Percentiles rank a stretch among this genome's conserved stretches.
Evolutionary conservation across 2,797 vertebrate species (phyloP).

Genomic region (Danio jaintianensis): DNA sequence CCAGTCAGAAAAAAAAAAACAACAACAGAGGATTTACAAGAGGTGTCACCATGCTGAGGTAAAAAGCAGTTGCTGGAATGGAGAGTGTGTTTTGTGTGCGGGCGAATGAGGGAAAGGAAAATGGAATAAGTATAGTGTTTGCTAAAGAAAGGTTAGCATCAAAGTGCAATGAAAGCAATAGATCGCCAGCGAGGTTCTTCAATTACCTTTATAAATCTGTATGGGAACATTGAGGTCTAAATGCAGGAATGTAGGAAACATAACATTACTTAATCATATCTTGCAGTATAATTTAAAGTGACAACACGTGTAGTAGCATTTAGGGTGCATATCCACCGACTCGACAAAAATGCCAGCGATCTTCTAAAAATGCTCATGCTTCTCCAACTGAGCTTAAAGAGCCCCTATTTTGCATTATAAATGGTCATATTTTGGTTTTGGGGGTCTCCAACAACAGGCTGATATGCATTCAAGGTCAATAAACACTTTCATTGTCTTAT

Average conservation of each 20-base stretch:
- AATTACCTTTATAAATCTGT: constrained; percentile 12
- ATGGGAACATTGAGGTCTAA: neutral
- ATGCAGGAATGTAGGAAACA: neutral
- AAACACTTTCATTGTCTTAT: too few relatives aligned
- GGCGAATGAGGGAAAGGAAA: constrained; percentile 11
- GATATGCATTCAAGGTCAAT: too few relatives aligned
- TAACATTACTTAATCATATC: neutral
- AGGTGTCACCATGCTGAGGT: constrained; percentile 40
- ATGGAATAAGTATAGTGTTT: constrained; percentile 30
- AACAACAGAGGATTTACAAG: constrained; percentile 48
- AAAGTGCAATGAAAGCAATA: neutral
- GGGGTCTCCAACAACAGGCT: too few relatives aligned
- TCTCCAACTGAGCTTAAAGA: too few relatives aligned
- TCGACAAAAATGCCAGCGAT: neutral
- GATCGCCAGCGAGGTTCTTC: neutral
- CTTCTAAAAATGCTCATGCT: too few relatives aligned
- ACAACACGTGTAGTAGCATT: neutral
- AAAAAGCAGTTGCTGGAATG: constrained; percentile 43
- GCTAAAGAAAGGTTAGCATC: constrained; percentile 16
- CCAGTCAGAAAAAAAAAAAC: constrained; percentile 32
- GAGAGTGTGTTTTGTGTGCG: constrained; percentile 11
- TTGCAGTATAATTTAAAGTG: neutral
- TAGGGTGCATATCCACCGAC: neutral
- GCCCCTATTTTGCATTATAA: too few relatives aligned
- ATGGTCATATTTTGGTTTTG: too few relatives aligned